A percentile compares a stretch with the other conserved stretches of the same genome.
Evolutionary conservation across 2,113 vertebrate genomes (phyloP).

Genomic region (Oxygymnocypris stewartii): DNA sequence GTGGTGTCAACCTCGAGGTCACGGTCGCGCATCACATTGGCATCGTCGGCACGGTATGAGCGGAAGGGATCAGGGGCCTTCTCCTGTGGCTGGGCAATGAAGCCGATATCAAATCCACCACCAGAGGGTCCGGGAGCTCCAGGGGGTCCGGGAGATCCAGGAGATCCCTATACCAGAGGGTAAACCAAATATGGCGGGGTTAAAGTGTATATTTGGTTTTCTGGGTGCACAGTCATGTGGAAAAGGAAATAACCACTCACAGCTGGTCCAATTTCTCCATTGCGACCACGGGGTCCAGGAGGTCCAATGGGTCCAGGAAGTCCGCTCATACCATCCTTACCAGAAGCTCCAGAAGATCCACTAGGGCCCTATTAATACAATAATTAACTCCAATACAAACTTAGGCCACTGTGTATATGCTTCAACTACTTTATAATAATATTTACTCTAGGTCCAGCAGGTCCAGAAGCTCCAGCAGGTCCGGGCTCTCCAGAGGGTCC

Average conservation of each 20-base stretch:
- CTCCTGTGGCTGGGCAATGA: conserved; percentile 92
- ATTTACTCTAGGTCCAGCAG: conserved; percentile 92
- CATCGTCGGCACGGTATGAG: conserved; percentile 90
- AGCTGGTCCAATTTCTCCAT: conserved; percentile 88
- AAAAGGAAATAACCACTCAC: conserved; percentile 73
- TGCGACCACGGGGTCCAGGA: conserved; percentile 94
- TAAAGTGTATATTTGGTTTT: conserved; percentile 30
- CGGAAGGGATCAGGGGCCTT: conserved; percentile 90
- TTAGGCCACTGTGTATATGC: neutral
- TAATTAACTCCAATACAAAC: neutral
- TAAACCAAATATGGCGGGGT: conserved; percentile 9
- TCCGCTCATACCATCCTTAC: conserved; percentile 93
- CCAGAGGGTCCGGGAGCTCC: conserved; percentile 91
- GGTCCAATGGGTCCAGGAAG: conserved; percentile 93
- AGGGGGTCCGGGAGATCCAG: conserved; percentile 87
- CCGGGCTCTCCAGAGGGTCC: conserved; percentile 90
- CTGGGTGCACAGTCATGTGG: neutral
- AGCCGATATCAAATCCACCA: conserved; percentile 92
- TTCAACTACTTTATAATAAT: neutral
- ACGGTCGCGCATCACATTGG: conserved; percentile 92
- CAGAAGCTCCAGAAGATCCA: conserved; percentile 84
- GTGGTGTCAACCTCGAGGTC: conserved; percentile 97
- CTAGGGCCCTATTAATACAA: conserved; percentile 80
- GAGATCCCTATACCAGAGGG: conserved; percentile 79
- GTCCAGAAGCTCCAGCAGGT: conserved; percentile 90